These are phyloP conservation scores for Burhinus bistriatus DNA, from an alignment of 2,113 vertebrate species.

Conservation along the genomic window DNA sequence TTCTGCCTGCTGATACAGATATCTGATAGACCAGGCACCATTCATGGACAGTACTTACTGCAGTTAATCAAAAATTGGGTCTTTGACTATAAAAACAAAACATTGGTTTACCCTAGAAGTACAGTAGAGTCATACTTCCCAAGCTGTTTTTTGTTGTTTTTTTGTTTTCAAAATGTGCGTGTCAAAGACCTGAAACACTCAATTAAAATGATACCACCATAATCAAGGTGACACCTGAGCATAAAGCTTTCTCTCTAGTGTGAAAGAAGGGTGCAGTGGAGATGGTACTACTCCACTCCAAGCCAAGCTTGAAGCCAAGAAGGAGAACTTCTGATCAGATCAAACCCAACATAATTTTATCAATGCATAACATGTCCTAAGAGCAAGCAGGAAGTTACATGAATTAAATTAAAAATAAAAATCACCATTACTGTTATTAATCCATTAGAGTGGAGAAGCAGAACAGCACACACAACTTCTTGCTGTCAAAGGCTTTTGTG, in stretches of 20 bases:
- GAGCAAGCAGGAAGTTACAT: neutral
- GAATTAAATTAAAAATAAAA: neutral
- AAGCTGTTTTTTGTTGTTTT: neutral
- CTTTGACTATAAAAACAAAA: neutral
- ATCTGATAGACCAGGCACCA: conserved; percentile 56
- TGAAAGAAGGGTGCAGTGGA: neutral
- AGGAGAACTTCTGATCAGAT: neutral
- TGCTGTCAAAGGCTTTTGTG: neutral
- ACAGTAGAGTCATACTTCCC: neutral
- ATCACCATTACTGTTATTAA: neutral
- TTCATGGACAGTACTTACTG: neutral
- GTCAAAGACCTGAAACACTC: neutral
- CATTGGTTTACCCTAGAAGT: neutral
- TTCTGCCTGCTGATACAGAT: conserved; percentile 29
- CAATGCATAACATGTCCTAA: neutral
- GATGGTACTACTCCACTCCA: neutral
- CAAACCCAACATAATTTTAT: neutral
- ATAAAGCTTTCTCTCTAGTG: neutral
- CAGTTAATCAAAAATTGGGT: neutral
- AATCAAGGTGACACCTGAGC: neutral
- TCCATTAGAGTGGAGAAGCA: neutral
- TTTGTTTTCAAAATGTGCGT: neutral
- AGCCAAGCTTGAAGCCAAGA: neutral
- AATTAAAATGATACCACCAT: neutral
- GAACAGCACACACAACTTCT: neutral